Evolutionary conservation across 2,888 invertebrate species (phyloP).

Genomic region (Automeris io): DNA sequence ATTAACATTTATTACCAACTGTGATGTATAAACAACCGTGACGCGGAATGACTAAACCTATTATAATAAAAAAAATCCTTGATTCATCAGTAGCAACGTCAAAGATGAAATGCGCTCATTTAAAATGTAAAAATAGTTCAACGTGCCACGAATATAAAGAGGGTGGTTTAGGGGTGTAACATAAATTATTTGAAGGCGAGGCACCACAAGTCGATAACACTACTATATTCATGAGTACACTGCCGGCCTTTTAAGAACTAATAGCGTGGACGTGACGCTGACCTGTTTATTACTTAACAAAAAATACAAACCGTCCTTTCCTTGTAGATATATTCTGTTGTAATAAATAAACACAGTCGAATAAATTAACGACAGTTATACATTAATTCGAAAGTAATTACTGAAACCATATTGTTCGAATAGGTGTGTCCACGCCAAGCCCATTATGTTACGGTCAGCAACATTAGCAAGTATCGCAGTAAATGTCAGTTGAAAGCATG

Average conservation of each 20-base stretch:
- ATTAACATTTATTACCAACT: background rate
- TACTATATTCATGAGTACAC: conserved; percentile 69
- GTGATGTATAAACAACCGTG: too few species aligned
- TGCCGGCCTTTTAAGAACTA: conserved; percentile 48
- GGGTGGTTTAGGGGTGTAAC: conserved; percentile 32
- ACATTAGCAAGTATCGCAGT: conserved; percentile 26
- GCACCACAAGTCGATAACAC: conserved; percentile 64
- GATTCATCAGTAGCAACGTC: conserved; percentile 22
- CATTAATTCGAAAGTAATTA: background rate
- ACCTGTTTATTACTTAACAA: conserved; percentile 15
- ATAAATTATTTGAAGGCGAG: conserved; percentile 66
- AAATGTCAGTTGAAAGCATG: conserved; percentile 40
- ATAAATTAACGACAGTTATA: background rate
- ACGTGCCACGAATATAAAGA: conserved; percentile 22
- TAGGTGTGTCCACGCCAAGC: conserved; percentile 38
- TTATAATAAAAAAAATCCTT: background rate
- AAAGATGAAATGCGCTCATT: conserved; percentile 26
- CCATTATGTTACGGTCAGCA: conserved; percentile 36
- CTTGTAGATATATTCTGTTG: background rate
- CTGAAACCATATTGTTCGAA: conserved; percentile 1
- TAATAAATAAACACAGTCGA: background rate
- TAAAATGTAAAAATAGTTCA: conserved; percentile 45
- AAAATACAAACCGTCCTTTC: background rate
- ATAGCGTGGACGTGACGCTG: conserved; percentile 36
- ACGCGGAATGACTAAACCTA: too few species aligned